phyloP scores from a whole-genome alignment of 1,140 invertebrate species.

The Hirudo medicinalis region DNA sequence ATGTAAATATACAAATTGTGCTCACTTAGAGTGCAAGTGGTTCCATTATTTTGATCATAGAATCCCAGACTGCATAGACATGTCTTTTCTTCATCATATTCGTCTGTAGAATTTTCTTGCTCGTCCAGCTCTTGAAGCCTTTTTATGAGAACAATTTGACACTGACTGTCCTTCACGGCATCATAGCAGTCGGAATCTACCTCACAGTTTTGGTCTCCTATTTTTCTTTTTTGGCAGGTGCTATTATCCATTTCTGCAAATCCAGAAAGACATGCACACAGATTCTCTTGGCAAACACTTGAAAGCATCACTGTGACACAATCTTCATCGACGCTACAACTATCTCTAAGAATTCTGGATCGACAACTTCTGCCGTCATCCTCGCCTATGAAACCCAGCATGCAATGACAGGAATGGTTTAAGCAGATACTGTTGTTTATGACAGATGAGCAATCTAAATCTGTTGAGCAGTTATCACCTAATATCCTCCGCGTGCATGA shows the following conservation, averaged over 20 bases:
- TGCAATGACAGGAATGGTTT: conserved; percentile 24
- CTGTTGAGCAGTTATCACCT: conserved; percentile 14
- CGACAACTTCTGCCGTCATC: conserved; percentile 12
- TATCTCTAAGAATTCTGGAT: conserved; percentile 25
- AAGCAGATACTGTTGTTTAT: conserved; percentile 24
- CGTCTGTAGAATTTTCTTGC: neutral
- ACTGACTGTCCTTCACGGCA: conserved; percentile 10
- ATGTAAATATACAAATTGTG: neutral
- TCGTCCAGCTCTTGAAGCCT: neutral
- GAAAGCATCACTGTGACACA: conserved; percentile 20
- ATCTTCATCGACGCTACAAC: conserved; percentile 23
- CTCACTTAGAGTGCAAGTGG: neutral
- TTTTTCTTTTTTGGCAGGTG: conserved; percentile 24
- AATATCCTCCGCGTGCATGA: neutral
- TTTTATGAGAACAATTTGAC: neutral
- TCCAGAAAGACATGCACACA: conserved; percentile 25
- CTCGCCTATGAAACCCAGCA: conserved; percentile 22
- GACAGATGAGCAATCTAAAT: conserved; percentile 24
- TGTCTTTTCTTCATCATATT: neutral
- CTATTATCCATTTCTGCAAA: conserved; percentile 20
- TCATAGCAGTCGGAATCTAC: conserved; percentile 25
- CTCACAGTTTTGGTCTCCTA: conserved; percentile 23
- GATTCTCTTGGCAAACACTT: conserved; percentile 18
- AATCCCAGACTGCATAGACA: neutral
- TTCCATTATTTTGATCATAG: neutral